These are phyloP conservation scores for Actias luna DNA, from an alignment of 2,888 invertebrate genomes.

Conservation along the genomic window DNA sequence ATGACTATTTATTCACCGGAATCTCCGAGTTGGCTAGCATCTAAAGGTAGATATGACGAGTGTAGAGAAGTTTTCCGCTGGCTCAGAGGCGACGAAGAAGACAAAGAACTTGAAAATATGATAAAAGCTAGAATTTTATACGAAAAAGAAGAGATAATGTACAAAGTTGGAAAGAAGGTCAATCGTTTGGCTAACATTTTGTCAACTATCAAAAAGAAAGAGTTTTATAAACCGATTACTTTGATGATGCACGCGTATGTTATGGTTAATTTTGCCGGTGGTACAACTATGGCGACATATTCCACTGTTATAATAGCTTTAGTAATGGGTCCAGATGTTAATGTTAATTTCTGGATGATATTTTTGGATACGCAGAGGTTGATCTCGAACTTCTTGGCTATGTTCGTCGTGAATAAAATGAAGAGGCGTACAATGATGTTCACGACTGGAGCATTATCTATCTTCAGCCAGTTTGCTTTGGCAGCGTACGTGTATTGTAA, in stretches of 20 bases:
- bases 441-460: conserved; percentile 78
- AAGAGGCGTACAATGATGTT: conserved; percentile 80
- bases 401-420: conserved; percentile 19
- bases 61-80: conserved; percentile 74
- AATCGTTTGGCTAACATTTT: conserved; percentile 22
- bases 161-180: conserved; percentile 19
- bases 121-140: conserved; percentile 26
- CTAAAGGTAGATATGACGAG: conserved; percentile 66
- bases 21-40: conserved; percentile 83
- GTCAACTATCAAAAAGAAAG: conserved; percentile 31
- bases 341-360: no score
- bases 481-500: conserved; percentile 61
- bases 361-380: no score
- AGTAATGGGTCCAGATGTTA: no score
- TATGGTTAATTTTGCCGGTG: conserved; percentile 29
- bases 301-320: no score
- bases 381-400: no score
- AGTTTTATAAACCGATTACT: conserved; percentile 41
- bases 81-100: conserved; percentile 60
- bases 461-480: conserved; percentile 75
- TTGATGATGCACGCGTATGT: conserved; percentile 41
- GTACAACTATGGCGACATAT: no score
- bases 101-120: conserved; percentile 50
- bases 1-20: conserved; percentile 73
- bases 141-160: conserved; percentile 17